Evolutionary conservation across 2,113 vertebrate species (phyloP).

Genomic region (Tiliqua scincoides): DNA sequence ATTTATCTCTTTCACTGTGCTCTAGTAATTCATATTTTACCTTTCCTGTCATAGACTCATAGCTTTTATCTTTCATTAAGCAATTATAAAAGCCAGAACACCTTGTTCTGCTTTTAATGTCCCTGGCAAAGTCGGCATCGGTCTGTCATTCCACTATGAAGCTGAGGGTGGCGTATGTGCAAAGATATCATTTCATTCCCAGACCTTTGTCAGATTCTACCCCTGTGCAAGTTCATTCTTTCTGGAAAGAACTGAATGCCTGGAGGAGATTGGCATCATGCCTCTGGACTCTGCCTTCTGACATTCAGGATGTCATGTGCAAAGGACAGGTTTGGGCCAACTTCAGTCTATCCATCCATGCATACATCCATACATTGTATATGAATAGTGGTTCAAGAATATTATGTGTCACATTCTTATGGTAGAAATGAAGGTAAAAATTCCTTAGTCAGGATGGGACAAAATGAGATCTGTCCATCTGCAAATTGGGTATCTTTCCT

Average conservation of each 20-base stretch:
- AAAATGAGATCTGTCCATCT: too few species aligned
- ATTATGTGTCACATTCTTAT: too few species aligned
- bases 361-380: too few species aligned
- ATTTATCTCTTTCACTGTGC: neutral
- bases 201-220: neutral
- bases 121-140: neutral
- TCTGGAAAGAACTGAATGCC: neutral
- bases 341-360: too few species aligned
- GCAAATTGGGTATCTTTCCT: too few species aligned
- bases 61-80: slow-evolving; percentile 9
- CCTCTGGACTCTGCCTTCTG: too few species aligned
- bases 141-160: neutral
- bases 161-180: neutral
- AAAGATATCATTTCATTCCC: neutral
- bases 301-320: neutral
- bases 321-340: neutral
- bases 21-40: slow-evolving; percentile 24
- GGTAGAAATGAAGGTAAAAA: too few species aligned
- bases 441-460: too few species aligned
- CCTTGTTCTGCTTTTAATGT: slow-evolving; percentile 8
- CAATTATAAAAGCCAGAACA: slow-evolving; percentile 9
- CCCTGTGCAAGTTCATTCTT: neutral
- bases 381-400: too few species aligned
- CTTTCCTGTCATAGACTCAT: slow-evolving; percentile 4
- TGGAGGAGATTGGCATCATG: neutral